phyloP scores from a whole-genome alignment of 2,888 invertebrate species.

The Cosmia pyralina region DNA sequence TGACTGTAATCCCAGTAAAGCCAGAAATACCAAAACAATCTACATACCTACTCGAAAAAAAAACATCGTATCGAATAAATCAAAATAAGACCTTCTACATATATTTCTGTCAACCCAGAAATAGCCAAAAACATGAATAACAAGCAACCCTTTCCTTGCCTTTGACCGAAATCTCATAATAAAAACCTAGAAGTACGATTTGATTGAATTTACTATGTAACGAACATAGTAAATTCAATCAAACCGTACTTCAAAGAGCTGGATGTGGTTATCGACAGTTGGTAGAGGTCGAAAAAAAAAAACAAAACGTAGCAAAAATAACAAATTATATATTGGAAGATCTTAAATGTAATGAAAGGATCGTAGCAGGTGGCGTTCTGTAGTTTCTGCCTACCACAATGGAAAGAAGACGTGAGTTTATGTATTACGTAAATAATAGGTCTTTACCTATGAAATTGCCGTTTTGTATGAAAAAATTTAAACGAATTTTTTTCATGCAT shows the following conservation, averaged over 20 bases:
- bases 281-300: not conserved
- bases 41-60: not conserved
- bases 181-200: constrained; percentile 22
- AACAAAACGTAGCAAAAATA: not conserved
- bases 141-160: constrained; percentile 23
- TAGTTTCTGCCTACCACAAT: no score
- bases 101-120: constrained; percentile 6
- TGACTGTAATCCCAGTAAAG: not conserved
- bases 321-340: not conserved
- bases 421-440: no score
- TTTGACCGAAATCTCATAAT: constrained; percentile 5
- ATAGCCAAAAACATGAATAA: constrained; percentile 27
- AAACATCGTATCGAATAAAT: not conserved
- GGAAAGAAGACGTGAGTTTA: not conserved
- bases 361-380: no score
- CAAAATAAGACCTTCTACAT: not conserved
- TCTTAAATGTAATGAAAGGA: no score
- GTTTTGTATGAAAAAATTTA: no score
- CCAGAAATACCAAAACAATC: not conserved
- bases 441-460: no score
- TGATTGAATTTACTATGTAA: no score
- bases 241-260: constrained; percentile 14
- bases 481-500: no score
- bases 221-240: constrained; percentile 38
- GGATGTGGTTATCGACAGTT: constrained; percentile 17